Evolutionary conservation across 2,888 invertebrate species (phyloP).

Genomic region (Cynaeus angustus): DNA sequence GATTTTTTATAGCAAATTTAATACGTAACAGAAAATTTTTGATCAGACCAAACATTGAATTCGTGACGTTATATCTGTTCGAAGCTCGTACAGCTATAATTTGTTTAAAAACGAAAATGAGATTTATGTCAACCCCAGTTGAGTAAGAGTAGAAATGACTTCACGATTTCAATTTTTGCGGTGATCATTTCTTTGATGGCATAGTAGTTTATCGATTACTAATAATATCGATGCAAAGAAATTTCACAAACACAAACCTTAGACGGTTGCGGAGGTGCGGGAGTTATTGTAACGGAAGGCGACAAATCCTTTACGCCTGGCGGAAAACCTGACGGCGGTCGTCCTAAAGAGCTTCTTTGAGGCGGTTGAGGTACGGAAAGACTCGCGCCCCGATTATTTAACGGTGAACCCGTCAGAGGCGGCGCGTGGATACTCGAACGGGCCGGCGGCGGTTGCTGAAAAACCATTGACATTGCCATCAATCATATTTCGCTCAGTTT

Average conservation of each 20-base stretch:
- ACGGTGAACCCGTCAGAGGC: conserved; percentile 74
- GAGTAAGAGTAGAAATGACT: too few relatives aligned
- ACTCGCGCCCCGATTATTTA: conserved; percentile 71
- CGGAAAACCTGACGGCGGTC: conserved; percentile 66
- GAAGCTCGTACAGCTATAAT: too few relatives aligned
- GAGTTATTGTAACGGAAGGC: conserved; percentile 85
- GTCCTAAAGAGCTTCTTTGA: conserved; percentile 64
- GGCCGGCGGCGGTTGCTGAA: conserved; percentile 74
- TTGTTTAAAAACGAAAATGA: too few relatives aligned
- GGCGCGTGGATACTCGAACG: conserved; percentile 72
- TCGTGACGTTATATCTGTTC: too few relatives aligned
- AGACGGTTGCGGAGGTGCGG: conserved; percentile 80
- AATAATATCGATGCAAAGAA: too few relatives aligned
- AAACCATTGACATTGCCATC: conserved; percentile 42
- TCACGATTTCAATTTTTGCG: too few relatives aligned
- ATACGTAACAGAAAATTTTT: too few relatives aligned
- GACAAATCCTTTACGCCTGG: conserved; percentile 70
- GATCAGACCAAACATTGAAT: too few relatives aligned
- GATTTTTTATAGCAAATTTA: too few relatives aligned
- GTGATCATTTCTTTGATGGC: too few relatives aligned
- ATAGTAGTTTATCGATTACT: too few relatives aligned
- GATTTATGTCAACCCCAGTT: too few relatives aligned
- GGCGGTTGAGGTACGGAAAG: conserved; percentile 71
- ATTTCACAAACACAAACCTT: conserved; percentile 62
- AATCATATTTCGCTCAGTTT: not conserved